A percentile compares a stretch with the other conserved stretches of the same genome.
phyloP scores from a whole-genome alignment of 2,888 invertebrate genomes.

The Pinctada fucata region DNA sequence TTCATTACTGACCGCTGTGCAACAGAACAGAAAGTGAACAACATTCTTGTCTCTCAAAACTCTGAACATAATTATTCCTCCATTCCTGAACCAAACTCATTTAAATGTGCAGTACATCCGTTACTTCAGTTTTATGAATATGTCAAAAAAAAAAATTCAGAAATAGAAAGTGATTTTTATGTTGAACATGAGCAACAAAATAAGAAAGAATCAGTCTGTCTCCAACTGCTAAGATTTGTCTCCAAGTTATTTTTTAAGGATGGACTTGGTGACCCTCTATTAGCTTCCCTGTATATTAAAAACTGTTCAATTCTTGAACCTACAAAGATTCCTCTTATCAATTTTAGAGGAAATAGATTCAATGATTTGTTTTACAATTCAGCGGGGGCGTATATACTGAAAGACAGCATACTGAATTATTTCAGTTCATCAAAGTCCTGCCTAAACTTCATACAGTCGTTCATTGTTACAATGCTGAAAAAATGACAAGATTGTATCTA shows the following conservation, averaged over 20 bases:
- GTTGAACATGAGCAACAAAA: no score
- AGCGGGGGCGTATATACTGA: background rate
- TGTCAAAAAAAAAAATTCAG: no score
- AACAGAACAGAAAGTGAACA: constrained; percentile 1
- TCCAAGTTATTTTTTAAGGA: background rate
- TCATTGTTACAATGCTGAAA: background rate
- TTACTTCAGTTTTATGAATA: no score
- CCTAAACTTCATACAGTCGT: background rate
- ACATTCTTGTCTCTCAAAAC: background rate
- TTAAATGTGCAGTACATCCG: no score
- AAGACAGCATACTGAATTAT: background rate
- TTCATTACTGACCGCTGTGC: background rate
- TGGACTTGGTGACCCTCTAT: background rate
- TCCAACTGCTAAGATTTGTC: background rate
- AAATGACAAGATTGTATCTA: background rate
- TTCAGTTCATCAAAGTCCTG: background rate
- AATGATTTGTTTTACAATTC: background rate
- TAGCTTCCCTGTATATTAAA: background rate
- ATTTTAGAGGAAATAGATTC: constrained; percentile 1
- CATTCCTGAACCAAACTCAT: no score
- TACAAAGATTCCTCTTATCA: background rate
- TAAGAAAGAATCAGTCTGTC: no score
- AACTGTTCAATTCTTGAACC: background rate
- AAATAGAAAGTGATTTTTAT: no score
- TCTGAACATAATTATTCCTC: no score